These are phyloP conservation scores for Heliconius hewitsoni DNA, from an alignment of 1,140 invertebrate genomes.

Conservation along the genomic window DNA sequence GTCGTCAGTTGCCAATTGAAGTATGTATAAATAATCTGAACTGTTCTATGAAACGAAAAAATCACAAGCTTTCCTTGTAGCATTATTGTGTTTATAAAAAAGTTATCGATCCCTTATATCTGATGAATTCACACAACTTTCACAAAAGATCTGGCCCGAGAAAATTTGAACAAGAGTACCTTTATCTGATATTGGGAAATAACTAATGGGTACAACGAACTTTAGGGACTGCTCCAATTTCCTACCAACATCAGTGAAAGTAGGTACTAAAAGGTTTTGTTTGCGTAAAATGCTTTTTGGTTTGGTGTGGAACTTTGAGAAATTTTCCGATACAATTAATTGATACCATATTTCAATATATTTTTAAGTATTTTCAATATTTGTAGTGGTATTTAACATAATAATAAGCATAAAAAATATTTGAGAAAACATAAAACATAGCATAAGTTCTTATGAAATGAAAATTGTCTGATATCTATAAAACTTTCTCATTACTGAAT, in stretches of 20 bases:
- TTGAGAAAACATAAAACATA: no score
- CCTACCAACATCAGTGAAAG: not conserved
- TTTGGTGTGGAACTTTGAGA: not conserved
- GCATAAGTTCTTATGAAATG: no score
- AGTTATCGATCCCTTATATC: not conserved
- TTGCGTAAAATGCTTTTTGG: not conserved
- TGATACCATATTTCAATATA: not conserved
- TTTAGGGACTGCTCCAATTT: not conserved
- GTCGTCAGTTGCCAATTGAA: no score
- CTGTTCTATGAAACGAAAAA: not conserved
- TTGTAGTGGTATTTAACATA: no score
- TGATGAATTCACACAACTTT: not conserved
- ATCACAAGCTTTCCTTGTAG: not conserved
- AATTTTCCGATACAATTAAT: not conserved
- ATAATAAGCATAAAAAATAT: no score
- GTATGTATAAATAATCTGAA: no score
- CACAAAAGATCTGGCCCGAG: not conserved
- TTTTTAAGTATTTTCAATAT: no score
- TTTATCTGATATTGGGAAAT: slow-evolving; percentile 7
- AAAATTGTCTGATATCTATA: no score
- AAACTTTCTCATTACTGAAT: no score
- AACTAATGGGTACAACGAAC: slow-evolving; percentile 3
- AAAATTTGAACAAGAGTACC: slow-evolving; percentile 10
- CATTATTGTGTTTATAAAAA: not conserved
- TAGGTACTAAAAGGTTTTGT: not conserved